Evolutionary conservation across 1,140 invertebrate species (phyloP), one percentile per base, ranked within the genome.

Genomic region (Ceratoteleas bidentatus): DNA sequence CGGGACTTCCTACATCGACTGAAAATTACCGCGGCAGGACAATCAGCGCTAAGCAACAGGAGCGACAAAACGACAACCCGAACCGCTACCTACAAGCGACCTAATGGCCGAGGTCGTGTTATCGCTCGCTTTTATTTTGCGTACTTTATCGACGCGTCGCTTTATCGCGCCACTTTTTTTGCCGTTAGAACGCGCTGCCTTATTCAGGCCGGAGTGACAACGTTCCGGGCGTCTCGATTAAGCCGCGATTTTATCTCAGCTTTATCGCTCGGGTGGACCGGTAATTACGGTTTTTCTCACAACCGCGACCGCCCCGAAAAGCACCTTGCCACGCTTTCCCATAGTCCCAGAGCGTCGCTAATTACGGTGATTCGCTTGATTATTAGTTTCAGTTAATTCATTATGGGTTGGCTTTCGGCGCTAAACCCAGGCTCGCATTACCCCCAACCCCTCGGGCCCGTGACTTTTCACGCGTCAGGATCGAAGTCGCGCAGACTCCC

Each of bases 401-500:
- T 81, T 61, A 68, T 14, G 53, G 47, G 24, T 66, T 60, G 15
- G 60, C 72, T 76, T 81, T 65, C 52, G 54, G 40, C 33, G 6
- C 32, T 50, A 70, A 73, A 69, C 75, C 65, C 75, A 72, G 62
- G 72, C 72, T 76, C 83, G 73, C 62, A 57, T 83, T 82, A 82
- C 75, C 10, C 49, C 9, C 56, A 58, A n/a, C 58, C 84, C 81
- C 58, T 81, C 60, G 68, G 65, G 8, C 40, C 65, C 15, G 50
- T 85, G 86, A 89, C 88, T 89, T 88, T 88, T 85, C 87, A 83
- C 87, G 84, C 85, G 84, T 81, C 85, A 57, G 77, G 80, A 78
- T 83, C 80, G 62, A 83, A 77, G 73, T 61, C 73, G 69, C 61
- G 45, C 58, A 74, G 72, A 76, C 66, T 72, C 76, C 68, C 60